Evolutionary conservation across 2,888 invertebrate species (phyloP).

Genomic region (Drosophila meridionalis): DNA sequence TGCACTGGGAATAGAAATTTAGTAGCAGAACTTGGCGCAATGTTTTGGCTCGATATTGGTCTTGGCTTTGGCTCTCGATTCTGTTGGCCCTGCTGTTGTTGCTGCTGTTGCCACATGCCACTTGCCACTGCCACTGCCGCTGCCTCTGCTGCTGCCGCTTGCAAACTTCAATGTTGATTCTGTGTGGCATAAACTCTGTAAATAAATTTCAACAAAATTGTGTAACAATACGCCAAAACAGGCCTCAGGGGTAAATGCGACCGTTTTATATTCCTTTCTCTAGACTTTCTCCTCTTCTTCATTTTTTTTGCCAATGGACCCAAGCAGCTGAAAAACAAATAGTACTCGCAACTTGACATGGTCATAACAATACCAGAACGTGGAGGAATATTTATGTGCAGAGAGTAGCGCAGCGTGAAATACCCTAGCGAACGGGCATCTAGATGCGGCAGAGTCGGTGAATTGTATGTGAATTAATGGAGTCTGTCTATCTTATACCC

Average conservation of each 20-base stretch:
- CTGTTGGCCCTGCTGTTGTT: conserved; percentile 36
- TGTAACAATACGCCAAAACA: conserved; percentile 77
- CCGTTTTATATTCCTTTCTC: conserved; percentile 24
- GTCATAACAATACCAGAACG: conserved; percentile 39
- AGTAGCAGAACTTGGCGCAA: conserved; percentile 72
- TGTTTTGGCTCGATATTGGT: conserved; percentile 70
- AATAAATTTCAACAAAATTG: conserved; percentile 81
- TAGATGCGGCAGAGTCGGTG: neutral
- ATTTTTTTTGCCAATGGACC: conserved; percentile 23
- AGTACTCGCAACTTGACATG: conserved; percentile 60
- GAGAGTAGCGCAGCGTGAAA: neutral
- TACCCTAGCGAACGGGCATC: conserved; percentile 1
- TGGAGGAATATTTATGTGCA: conserved; percentile 1
- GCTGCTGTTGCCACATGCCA: conserved; percentile 23
- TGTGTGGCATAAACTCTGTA: conserved; percentile 79
- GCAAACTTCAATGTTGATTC: conserved; percentile 78
- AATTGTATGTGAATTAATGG: neutral
- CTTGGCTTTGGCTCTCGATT: conserved; percentile 46
- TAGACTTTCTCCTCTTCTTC: neutral
- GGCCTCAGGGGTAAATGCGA: conserved; percentile 67
- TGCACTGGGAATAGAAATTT: conserved; percentile 77
- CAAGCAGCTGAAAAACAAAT: conserved; percentile 47
- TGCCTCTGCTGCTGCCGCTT: conserved; percentile 32
- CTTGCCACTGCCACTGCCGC: conserved; percentile 23
- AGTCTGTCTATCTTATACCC: too few relatives aligned